Percentiles rank a stretch among this genome's conserved stretches.
phyloP scores from a whole-genome alignment of 2,888 invertebrate species.

The Caenorhabditis sp. region DNA sequence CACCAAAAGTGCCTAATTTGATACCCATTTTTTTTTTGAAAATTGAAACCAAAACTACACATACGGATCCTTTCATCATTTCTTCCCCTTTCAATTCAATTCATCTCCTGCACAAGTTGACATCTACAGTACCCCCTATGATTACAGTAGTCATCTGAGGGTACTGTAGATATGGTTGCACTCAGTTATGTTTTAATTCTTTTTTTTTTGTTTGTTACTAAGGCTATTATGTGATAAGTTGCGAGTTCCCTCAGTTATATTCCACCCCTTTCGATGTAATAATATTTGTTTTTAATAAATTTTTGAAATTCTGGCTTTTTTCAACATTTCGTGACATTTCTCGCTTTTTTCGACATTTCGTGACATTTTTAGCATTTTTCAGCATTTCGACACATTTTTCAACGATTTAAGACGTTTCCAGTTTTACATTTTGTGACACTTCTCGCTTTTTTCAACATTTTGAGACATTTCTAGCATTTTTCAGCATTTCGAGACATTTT shows the following conservation, averaged over 20 bases:
- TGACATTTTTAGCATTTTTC: too few species aligned
- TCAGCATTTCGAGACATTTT: too few species aligned
- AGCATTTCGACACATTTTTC: too few species aligned
- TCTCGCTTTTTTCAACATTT: too few species aligned
- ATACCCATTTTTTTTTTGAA: background rate
- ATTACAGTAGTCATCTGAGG: background rate
- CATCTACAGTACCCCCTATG: background rate
- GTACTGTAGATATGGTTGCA: background rate
- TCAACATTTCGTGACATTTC: too few species aligned
- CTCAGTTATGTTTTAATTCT: background rate
- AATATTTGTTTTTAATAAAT: background rate
- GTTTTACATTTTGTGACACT: too few species aligned
- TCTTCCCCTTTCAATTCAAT: background rate
- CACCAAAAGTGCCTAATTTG: slow-evolving; percentile 4
- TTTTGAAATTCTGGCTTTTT: background rate
- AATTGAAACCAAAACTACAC: background rate
- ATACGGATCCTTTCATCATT: background rate
- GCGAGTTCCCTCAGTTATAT: background rate
- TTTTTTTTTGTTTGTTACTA: background rate
- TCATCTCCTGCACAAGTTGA: background rate
- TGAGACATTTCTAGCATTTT: too few species aligned
- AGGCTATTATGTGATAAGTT: background rate
- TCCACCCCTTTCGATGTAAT: background rate
- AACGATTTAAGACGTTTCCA: too few species aligned
- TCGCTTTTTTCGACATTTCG: too few species aligned